phyloP scores from a whole-genome alignment of 2,113 vertebrate species.

The Cinclus mexicanus region DNA sequence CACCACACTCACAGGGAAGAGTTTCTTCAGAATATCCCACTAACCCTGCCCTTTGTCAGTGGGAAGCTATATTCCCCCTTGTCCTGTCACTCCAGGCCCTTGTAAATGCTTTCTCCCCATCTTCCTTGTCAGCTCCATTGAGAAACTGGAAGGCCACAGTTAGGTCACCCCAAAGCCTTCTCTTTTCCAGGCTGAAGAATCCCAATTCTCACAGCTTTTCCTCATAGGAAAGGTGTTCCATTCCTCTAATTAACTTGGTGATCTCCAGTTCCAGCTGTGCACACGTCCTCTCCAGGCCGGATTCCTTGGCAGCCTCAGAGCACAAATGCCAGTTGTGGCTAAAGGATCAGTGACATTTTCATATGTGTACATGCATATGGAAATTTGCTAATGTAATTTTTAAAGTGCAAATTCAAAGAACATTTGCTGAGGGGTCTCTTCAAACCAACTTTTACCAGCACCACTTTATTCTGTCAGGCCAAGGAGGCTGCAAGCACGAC shows the following conservation, averaged over 20 bases:
- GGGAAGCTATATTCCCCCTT: neutral
- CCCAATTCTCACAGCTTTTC: neutral
- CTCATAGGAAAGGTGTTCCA: neutral
- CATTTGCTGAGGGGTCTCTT: neutral
- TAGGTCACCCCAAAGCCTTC: neutral
- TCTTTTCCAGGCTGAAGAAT: neutral
- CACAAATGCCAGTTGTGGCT: neutral
- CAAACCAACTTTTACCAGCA: neutral
- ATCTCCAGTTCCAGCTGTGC: neutral
- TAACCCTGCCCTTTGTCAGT: neutral
- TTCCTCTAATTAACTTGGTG: neutral
- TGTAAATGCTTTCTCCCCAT: neutral
- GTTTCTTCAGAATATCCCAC: neutral
- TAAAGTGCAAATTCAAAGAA: neutral
- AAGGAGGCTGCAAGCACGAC: neutral
- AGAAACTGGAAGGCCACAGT: neutral
- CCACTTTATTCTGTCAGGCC: neutral
- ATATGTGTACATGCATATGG: neutral
- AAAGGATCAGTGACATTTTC: conserved; percentile 28
- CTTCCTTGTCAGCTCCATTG: neutral
- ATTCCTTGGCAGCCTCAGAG: neutral
- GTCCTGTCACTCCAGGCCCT: neutral
- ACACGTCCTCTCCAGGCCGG: fast-evolving
- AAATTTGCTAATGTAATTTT: neutral
- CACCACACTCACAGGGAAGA: neutral